phyloP scores from a whole-genome alignment of 2,113 vertebrate species.

The Forbesichthys papilliferus region DNA sequence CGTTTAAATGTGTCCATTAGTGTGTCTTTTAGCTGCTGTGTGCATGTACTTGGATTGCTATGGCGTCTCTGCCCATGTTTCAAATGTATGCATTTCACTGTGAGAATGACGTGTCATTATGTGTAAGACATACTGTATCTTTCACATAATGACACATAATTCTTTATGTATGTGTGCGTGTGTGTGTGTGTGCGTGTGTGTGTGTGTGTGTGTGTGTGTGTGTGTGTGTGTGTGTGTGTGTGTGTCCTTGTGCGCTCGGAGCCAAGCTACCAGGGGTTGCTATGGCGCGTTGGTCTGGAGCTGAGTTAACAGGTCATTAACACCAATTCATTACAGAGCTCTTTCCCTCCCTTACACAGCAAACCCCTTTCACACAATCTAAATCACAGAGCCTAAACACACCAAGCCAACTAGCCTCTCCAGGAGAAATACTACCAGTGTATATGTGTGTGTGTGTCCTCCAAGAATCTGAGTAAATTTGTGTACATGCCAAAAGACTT shows the following conservation, averaged over 20 bases:
- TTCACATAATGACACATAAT: no score
- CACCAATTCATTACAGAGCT: slow-evolving; percentile 66
- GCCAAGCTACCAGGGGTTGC: slow-evolving; percentile 49
- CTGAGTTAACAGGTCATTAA: slow-evolving; percentile 74
- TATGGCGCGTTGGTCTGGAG: slow-evolving; percentile 37
- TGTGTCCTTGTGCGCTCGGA: slow-evolving; percentile 44
- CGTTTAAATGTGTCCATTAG: neutral
- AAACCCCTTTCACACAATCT: slow-evolving; percentile 47
- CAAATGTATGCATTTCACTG: slow-evolving; percentile 23
- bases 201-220: slow-evolving; percentile 6
- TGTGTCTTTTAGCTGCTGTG: neutral
- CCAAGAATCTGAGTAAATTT: slow-evolving; percentile 5
- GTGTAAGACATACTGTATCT: no score
- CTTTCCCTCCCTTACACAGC: slow-evolving; percentile 40
- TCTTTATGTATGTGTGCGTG: slow-evolving; percentile 14
- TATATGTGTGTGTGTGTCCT: slow-evolving; percentile 20
- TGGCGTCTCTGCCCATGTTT: slow-evolving; percentile 16
- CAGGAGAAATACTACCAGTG: slow-evolving; percentile 42
- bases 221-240: slow-evolving; percentile 4
- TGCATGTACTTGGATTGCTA: neutral
- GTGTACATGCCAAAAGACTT: neutral
- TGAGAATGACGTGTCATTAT: neutral
- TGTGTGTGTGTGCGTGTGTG: neutral
- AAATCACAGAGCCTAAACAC: slow-evolving; percentile 50
- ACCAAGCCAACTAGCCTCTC: slow-evolving; percentile 15